Conservation (phyloP, 2,113 vertebrate genomes). For the Vulpes lagopus region DNA sequence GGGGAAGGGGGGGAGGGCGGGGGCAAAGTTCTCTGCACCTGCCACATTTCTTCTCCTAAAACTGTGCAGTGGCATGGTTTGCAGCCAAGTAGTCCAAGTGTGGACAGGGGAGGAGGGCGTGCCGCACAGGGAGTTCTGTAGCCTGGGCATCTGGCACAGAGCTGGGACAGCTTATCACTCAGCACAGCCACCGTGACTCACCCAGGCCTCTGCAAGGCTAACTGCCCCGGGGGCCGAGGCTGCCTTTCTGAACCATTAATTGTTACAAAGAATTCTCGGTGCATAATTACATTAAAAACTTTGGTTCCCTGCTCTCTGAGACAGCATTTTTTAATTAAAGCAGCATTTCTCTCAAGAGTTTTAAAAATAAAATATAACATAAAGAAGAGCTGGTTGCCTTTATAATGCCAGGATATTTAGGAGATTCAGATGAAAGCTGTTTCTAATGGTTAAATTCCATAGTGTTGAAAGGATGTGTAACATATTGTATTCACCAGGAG, state of each 20-base stretch:
- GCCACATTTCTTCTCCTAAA: not conserved
- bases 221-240: not conserved
- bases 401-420: constrained; percentile 29
- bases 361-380: constrained; percentile 69
- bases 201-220: rapidly evolving
- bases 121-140: no score
- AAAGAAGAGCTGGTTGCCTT: constrained; percentile 39
- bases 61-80: not conserved
- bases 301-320: not conserved
- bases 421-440: constrained; percentile 45
- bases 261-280: not conserved
- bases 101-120: not conserved
- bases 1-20: not conserved
- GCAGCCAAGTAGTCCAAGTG: not conserved
- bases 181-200: not conserved
- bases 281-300: constrained; percentile 38
- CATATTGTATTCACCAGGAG: not conserved
- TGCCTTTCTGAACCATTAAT: constrained; percentile 45
- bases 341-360: constrained; percentile 2
- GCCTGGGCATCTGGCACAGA: not conserved
- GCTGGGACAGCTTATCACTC: not conserved
- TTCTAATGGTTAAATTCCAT: constrained; percentile 71
- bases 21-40: not conserved
- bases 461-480: constrained; percentile 43
- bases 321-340: constrained; percentile 9